Conservation (phyloP, 2,888 invertebrate genomes). For the Ptilodon capucinus region DNA sequence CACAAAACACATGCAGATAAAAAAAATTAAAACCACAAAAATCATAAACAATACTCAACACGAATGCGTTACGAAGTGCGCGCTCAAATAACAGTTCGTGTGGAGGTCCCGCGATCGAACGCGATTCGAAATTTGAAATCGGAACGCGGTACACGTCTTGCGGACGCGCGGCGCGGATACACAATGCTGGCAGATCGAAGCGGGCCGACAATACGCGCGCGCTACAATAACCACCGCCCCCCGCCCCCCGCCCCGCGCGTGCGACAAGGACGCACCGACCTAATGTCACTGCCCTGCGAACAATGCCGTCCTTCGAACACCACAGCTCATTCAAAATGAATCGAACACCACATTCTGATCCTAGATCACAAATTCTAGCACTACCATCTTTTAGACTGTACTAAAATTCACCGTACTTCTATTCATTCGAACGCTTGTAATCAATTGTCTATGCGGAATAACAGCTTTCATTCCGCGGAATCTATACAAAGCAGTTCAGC, state of each 20-base stretch:
- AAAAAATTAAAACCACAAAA: conserved; percentile 52
- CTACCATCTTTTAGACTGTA: conserved; percentile 9
- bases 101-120: conserved; percentile 61
- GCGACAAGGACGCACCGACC: conserved; percentile 80
- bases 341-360: conserved; percentile 39
- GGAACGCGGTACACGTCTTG: conserved; percentile 62
- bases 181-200: conserved; percentile 82
- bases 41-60: conserved; percentile 55
- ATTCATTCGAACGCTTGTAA: conserved; percentile 60
- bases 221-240: conserved; percentile 79
- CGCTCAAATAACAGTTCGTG: conserved; percentile 54
- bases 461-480: conserved; percentile 72
- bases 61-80: conserved; percentile 47
- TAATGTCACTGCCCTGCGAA: conserved; percentile 81
- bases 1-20: conserved; percentile 31
- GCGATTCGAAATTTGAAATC: conserved; percentile 45
- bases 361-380: conserved; percentile 9
- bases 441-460: conserved; percentile 79
- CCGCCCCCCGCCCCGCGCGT: conserved; percentile 66
- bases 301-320: conserved; percentile 72
- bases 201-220: conserved; percentile 80
- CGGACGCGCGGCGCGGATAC: conserved; percentile 64
- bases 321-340: conserved; percentile 45
- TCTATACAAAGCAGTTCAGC: conserved; percentile 77
- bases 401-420: conserved; percentile 41